Percentiles rank a stretch among this genome's conserved stretches.
Evolutionary conservation across 2,888 invertebrate genomes (phyloP).

Genomic region (Strigamia crassipes): DNA sequence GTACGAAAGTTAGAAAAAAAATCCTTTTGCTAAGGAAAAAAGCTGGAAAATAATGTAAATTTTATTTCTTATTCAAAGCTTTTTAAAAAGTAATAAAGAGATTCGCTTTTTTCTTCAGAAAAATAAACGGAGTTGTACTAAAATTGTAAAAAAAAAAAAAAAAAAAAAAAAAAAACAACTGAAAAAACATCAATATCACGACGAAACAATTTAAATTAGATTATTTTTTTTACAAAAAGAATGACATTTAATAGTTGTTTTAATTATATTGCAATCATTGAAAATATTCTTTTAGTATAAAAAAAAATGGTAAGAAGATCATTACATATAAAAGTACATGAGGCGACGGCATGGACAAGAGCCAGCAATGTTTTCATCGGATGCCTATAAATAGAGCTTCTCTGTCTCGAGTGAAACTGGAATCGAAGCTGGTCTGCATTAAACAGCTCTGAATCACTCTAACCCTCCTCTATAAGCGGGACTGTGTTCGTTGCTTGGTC

Average conservation of each 20-base stretch:
- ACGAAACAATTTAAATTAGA: neutral
- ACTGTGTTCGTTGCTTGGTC: slow-evolving; percentile 1
- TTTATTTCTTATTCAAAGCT: neutral
- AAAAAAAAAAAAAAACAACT: too few relatives aligned
- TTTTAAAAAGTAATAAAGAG: neutral
- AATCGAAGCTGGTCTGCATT: slow-evolving; percentile 34
- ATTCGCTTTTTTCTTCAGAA: neutral
- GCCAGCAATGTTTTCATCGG: neutral
- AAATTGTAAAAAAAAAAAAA: neutral
- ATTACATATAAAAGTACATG: slow-evolving; percentile 1
- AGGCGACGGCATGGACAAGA: neutral
- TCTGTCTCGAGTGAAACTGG: slow-evolving; percentile 22
- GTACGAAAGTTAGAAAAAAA: neutral
- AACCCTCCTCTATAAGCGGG: neutral
- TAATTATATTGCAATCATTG: neutral
- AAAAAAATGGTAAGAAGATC: neutral
- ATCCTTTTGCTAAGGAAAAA: neutral
- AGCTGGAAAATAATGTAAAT: neutral
- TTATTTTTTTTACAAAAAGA: neutral
- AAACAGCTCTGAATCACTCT: slow-evolving; percentile 39
- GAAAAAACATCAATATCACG: too few relatives aligned
- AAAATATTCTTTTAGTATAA: neutral
- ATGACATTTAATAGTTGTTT: neutral
- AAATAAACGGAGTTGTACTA: neutral
- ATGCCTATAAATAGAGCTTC: slow-evolving; percentile 27